Evolutionary conservation across 2,113 vertebrate species (phyloP).

Genomic region (Leptodactylus fuscus): DNA sequence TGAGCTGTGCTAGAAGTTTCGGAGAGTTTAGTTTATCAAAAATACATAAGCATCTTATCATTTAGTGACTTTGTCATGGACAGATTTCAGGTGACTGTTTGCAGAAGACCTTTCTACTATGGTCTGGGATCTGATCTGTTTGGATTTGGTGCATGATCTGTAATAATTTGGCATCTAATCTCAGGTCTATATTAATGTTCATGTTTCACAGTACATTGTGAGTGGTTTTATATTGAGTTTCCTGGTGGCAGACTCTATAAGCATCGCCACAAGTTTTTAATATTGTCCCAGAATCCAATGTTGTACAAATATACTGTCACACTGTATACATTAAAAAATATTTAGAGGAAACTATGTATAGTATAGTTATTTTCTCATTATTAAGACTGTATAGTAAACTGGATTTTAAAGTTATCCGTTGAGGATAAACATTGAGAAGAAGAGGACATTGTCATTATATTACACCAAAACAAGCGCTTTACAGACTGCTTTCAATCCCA

Average conservation of each 20-base stretch:
- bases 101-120: no score
- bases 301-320: background rate
- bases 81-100: conserved; percentile 59
- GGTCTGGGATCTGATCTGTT: no score
- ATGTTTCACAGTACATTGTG: no score
- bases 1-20: conserved; percentile 77
- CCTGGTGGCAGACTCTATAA: no score
- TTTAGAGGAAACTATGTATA: background rate
- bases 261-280: background rate
- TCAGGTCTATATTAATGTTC: no score
- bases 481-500: background rate
- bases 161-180: no score
- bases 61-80: conserved; percentile 71
- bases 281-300: background rate
- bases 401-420: background rate
- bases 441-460: background rate
- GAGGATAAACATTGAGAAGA: background rate
- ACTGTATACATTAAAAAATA: background rate
- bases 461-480: background rate
- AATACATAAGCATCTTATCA: conserved; percentile 72
- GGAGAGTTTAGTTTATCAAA: conserved; percentile 79
- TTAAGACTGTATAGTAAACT: background rate
- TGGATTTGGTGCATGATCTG: no score
- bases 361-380: no score
- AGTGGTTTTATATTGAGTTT: no score